A percentile compares a stretch with the other conserved stretches of the same genome.
These are phyloP conservation scores for Heterocephalus glaber DNA, from an alignment of 2,113 vertebrate species.

Conservation along the genomic window DNA sequence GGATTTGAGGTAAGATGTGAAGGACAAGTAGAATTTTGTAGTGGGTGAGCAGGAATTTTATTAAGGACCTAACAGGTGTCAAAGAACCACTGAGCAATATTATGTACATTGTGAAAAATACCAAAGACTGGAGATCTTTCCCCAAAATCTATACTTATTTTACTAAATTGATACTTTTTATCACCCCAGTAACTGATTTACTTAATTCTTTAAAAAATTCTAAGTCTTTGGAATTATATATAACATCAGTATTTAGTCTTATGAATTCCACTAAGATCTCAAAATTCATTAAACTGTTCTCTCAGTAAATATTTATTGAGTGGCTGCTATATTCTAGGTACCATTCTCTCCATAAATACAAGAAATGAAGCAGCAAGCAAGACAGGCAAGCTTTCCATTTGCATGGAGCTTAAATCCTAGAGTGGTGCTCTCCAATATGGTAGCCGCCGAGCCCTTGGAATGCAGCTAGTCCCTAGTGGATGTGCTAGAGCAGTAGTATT, in stretches of 20 bases:
- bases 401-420: not conserved
- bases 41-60: not conserved
- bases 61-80: not conserved
- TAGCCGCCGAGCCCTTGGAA: not conserved
- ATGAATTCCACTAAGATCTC: not conserved
- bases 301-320: constrained; percentile 5
- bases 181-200: not conserved
- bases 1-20: not conserved
- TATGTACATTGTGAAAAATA: not conserved
- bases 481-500: not conserved
- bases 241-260: not conserved
- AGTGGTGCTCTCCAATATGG: not conserved
- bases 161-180: not conserved
- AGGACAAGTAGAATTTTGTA: not conserved
- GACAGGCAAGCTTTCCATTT: not conserved
- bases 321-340: not conserved
- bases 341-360: not conserved
- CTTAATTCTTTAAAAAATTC: not conserved
- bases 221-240: not conserved
- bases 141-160: not conserved
- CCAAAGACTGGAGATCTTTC: not conserved
- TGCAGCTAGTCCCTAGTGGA: not conserved
- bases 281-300: not conserved
- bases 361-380: not conserved
- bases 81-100: not conserved